Evolutionary conservation across 1,140 invertebrate species (phyloP), one percentile per base, ranked within the genome.

Genomic region (Neodiprion fabricii): DNA sequence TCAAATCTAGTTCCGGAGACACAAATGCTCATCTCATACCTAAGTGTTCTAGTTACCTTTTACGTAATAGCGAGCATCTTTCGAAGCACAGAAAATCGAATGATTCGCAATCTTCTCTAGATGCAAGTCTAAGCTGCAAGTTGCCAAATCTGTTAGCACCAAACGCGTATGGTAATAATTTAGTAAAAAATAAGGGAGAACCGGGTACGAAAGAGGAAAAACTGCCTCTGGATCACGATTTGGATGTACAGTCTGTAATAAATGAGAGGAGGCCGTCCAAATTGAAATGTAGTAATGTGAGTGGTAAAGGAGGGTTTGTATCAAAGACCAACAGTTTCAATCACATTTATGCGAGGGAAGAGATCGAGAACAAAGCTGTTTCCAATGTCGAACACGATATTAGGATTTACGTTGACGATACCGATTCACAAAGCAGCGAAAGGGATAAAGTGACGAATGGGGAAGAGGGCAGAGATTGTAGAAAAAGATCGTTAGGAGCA

Each of bases 181-280:
- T 61, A 17, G 53, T 17, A 61, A 61, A 61, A 7, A 61, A 17
- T 61, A 61, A 61, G 53, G 11, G 11, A 61, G 53, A 61, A 61
- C 14, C n/a, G 11, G 3, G 11, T 61, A 17, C 53, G 53, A 61
- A 17, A 17, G 53, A 61, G 53, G 53, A 61, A 17, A 61, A 61
- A 61, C n/a, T 61, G 53, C 11, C 53, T 61, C 53, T 61, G 50
- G 67, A 7, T 8, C 80, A 84, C n/a, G 82, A 85, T 49, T 71
- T 87, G 14, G 86, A 88, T 72, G 86, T 88, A 49, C 87, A 88
- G 66, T 88, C 86, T 0, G 76, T 88, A 14, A 88, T 88, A 11
- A 88, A 88, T 74, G 86, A 88, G 77, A 81, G 86, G 70, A 83
- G 86, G 70, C 86, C 86, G 69, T 84, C 85, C 72, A 87, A 82